Conservation (phyloP, 2,888 invertebrate species). For the Tetramorium bicarinatum region DNA sequence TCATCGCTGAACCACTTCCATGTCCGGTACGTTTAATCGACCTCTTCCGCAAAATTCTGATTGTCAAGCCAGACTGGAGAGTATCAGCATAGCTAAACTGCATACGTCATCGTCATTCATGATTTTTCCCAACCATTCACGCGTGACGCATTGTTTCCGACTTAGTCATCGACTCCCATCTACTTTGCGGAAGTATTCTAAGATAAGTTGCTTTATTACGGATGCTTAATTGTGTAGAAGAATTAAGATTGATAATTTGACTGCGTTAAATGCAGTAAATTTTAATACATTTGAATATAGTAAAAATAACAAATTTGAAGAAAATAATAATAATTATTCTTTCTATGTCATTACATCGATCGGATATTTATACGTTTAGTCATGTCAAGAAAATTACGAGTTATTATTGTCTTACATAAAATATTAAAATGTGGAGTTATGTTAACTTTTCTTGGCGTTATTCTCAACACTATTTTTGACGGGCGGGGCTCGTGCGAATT, state of each 20-base stretch:
- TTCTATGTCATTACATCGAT: not conserved
- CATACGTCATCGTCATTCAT: constrained; percentile 53
- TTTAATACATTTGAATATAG: not conserved
- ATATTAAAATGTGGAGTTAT: not conserved
- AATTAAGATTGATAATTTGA: not conserved
- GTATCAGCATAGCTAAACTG: constrained; percentile 51
- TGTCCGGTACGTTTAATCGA: constrained; percentile 65
- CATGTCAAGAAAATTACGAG: not conserved
- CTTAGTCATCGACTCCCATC: constrained; percentile 42
- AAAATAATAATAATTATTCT: not conserved
- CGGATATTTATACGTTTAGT: not conserved
- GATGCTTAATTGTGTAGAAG: not conserved
- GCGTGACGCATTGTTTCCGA: constrained; percentile 38
- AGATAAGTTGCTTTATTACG: constrained; percentile 14
- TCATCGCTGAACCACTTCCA: constrained; percentile 73
- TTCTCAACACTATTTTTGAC: not conserved
- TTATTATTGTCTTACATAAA: not conserved
- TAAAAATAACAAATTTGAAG: not conserved
- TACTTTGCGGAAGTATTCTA: constrained; percentile 29
- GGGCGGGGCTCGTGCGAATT: not conserved
- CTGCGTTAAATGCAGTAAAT: no score
- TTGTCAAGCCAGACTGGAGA: constrained; percentile 55
- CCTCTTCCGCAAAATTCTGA: constrained; percentile 63
- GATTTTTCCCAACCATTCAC: constrained; percentile 48
- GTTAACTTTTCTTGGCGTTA: not conserved